Percentiles rank a stretch among this genome's conserved stretches.
Conservation (phyloP, 1,140 invertebrate species). For the Acromyrmex charruanus region DNA sequence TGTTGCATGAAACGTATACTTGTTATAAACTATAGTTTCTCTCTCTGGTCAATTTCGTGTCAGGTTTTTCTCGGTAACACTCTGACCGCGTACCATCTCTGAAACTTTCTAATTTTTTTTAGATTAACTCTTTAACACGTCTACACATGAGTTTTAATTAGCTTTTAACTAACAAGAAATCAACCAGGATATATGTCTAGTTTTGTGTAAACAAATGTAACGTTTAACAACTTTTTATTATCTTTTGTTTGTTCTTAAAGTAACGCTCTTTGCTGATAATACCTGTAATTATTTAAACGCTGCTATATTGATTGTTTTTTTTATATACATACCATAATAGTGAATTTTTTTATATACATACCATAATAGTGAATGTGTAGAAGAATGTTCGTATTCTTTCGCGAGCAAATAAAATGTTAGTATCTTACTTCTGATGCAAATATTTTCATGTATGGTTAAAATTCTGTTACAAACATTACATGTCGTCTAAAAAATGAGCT, state of each 20-base stretch:
- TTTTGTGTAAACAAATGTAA: no score
- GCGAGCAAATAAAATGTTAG: neutral
- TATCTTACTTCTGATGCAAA: neutral
- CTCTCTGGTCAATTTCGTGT: neutral
- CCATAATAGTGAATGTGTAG: neutral
- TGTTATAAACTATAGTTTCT: conserved; percentile 27
- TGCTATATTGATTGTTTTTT: neutral
- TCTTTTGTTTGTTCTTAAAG: no score
- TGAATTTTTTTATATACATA: neutral
- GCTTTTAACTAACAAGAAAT: no score
- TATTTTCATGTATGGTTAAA: neutral
- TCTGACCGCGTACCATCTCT: neutral
- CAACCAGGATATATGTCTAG: no score
- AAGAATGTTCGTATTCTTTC: neutral
- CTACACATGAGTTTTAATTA: no score
- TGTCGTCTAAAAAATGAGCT: neutral
- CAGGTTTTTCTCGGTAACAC: neutral
- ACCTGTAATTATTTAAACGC: neutral
- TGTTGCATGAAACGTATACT: conserved; percentile 25
- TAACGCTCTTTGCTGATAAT: no score
- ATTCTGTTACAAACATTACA: neutral
- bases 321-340: neutral
- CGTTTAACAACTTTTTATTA: no score
- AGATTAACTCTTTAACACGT: neutral
- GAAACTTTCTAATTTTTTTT: neutral